Conservation (phyloP, 2,797 vertebrate genomes). For the Argyrosomus regius region DNA sequence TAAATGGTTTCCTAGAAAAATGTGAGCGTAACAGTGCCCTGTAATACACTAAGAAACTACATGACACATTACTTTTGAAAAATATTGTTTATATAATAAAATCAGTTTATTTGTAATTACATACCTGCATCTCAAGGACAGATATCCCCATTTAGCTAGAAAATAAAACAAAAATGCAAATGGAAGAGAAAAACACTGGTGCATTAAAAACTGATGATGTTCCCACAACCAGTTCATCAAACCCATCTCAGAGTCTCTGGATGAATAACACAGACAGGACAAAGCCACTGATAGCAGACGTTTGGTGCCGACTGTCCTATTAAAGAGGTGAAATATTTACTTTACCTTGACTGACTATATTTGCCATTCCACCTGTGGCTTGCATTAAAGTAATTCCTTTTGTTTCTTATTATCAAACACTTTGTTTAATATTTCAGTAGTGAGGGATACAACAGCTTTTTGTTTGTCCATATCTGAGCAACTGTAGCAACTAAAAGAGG, state of each 20-base stretch:
- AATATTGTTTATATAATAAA: neutral
- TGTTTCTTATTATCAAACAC: slow-evolving; percentile 19
- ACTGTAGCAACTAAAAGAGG: slow-evolving; percentile 37
- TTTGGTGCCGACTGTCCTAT: neutral
- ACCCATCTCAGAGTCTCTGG: slow-evolving; percentile 60
- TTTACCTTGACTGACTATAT: neutral
- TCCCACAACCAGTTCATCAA: slow-evolving; percentile 47
- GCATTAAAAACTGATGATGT: slow-evolving; percentile 66
- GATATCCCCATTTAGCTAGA: slow-evolving; percentile 59
- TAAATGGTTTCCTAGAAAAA: neutral
- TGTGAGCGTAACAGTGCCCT: neutral
- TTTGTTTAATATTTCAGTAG: slow-evolving; percentile 25
- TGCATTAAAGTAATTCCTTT: slow-evolving; percentile 21
- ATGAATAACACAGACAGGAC: slow-evolving; percentile 15
- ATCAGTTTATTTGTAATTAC: neutral
- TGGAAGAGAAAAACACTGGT: slow-evolving; percentile 72
- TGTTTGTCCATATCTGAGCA: slow-evolving; percentile 42
- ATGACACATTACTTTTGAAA: neutral
- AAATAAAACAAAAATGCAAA: slow-evolving; percentile 76
- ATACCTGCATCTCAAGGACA: slow-evolving; percentile 72
- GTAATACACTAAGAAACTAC: neutral
- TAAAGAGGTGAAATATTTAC: slow-evolving; percentile 28
- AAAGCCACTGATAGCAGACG: neutral
- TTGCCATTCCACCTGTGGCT: slow-evolving; percentile 22
- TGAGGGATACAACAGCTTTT: neutral